Percentiles rank a stretch among this genome's conserved stretches.
phyloP scores from a whole-genome alignment of 2,797 vertebrate species.

The Labeo calbasu region DNA sequence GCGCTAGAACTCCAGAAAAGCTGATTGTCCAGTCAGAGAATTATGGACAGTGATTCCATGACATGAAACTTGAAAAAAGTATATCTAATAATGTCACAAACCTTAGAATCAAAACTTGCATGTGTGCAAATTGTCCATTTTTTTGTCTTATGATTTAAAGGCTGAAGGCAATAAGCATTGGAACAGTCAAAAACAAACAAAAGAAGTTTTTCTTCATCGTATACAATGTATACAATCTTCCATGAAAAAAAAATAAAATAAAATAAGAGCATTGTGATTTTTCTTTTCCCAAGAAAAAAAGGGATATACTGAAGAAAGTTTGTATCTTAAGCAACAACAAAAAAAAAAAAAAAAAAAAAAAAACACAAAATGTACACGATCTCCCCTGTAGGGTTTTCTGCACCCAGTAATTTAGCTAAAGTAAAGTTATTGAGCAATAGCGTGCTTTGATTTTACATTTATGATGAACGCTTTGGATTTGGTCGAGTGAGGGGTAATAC shows the following conservation, averaged over 20 bases:
- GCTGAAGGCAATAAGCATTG: slow-evolving; percentile 61
- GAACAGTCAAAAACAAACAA: slow-evolving; percentile 63
- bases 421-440: slow-evolving; percentile 47
- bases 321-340: slow-evolving; percentile 54
- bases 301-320: slow-evolving; percentile 50
- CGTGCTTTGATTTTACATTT: slow-evolving; percentile 50
- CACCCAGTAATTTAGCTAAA: slow-evolving; percentile 57
- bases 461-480: slow-evolving; percentile 59
- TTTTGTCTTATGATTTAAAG: slow-evolving; percentile 55
- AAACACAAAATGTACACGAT: slow-evolving; percentile 57
- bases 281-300: slow-evolving; percentile 33
- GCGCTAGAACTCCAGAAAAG: slow-evolving; percentile 60
- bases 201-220: slow-evolving; percentile 46
- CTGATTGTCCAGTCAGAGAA: slow-evolving; percentile 64
- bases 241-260: slow-evolving; percentile 37
- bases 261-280: slow-evolving; percentile 54
- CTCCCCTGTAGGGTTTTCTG: slow-evolving; percentile 57
- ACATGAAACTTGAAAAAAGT: slow-evolving; percentile 47
- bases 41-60: slow-evolving; percentile 59
- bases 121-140: slow-evolving; percentile 60
- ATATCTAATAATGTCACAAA: slow-evolving; percentile 55
- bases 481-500: slow-evolving; percentile 60
- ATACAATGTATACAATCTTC: slow-evolving; percentile 62
- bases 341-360: slow-evolving; percentile 45
- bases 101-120: slow-evolving; percentile 59